Conservation (phyloP, 1,140 invertebrate genomes). For the Neodiprion virginianus region DNA sequence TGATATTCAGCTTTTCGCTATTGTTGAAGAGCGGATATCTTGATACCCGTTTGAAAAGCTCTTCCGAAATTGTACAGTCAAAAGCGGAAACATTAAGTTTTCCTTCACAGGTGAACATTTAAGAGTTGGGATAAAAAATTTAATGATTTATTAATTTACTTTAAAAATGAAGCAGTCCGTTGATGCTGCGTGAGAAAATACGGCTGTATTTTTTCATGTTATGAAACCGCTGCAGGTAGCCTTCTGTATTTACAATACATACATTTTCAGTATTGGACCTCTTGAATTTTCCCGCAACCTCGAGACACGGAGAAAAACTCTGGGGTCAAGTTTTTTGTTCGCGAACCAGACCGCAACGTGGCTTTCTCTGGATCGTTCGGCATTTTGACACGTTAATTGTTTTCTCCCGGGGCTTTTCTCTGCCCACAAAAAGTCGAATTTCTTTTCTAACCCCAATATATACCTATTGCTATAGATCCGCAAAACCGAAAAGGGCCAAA, state of each 20-base stretch:
- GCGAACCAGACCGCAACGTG: background rate
- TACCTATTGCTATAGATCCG: background rate
- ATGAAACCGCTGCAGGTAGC: constrained; percentile 34
- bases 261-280: background rate
- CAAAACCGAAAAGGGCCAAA: background rate
- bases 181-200: background rate
- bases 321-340: background rate
- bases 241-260: constrained; percentile 55
- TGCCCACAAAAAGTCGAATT: background rate
- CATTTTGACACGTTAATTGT: background rate
- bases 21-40: background rate
- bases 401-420: background rate
- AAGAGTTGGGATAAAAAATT: too few relatives aligned
- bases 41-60: too few relatives aligned
- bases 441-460: background rate
- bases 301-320: background rate
- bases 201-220: background rate
- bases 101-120: too few relatives aligned
- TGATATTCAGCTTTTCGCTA: background rate
- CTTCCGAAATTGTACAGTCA: too few relatives aligned
- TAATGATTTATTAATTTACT: too few relatives aligned
- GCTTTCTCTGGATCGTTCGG: background rate
- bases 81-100: too few relatives aligned
- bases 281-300: constrained; percentile 2
- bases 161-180: too few relatives aligned